A percentile compares a stretch with the other conserved stretches of the same genome.
Conservation (phyloP, 2,797 vertebrate species). For the Triplophysa yarkandensis region DNA sequence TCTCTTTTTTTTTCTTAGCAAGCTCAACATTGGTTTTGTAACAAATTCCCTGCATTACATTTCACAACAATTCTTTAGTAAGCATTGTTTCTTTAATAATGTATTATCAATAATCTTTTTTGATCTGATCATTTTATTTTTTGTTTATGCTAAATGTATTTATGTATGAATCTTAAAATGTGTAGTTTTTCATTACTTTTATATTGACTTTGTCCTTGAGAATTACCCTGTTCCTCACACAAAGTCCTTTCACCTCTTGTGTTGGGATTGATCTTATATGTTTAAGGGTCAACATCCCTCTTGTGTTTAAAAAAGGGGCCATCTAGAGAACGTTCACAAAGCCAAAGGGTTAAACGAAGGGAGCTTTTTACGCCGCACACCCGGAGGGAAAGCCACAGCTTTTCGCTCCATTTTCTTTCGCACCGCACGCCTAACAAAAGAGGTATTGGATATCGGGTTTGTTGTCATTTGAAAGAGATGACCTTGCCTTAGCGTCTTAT, state of each 20-base stretch:
- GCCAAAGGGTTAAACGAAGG: conserved; percentile 59
- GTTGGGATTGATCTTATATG: conserved; percentile 55
- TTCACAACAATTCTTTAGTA: conserved; percentile 14
- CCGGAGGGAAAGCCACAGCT: conserved; percentile 49
- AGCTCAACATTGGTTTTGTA: neutral
- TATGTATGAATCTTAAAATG: neutral
- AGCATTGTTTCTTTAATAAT: neutral
- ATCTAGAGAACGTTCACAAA: conserved; percentile 59
- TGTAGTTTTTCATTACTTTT: conserved; percentile 6
- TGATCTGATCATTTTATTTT: neutral
- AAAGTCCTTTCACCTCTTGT: conserved; percentile 42
- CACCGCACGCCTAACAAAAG: conserved; percentile 56
- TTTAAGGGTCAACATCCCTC: conserved; percentile 49
- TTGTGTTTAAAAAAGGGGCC: conserved; percentile 56
- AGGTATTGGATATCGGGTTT: conserved; percentile 58
- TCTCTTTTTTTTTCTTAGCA: conserved; percentile 27
- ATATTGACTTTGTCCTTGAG: conserved; percentile 10
- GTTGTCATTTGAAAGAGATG: conserved; percentile 57
- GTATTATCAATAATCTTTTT: neutral
- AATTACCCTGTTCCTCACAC: neutral
- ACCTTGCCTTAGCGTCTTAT: conserved; percentile 57
- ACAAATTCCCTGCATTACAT: conserved; percentile 19
- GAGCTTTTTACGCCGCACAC: conserved; percentile 45
- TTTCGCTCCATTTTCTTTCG: conserved; percentile 43
- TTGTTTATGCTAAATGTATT: neutral